These are phyloP conservation scores for Netelia melanura DNA, from an alignment of 2,888 invertebrate genomes.

Conservation along the genomic window DNA sequence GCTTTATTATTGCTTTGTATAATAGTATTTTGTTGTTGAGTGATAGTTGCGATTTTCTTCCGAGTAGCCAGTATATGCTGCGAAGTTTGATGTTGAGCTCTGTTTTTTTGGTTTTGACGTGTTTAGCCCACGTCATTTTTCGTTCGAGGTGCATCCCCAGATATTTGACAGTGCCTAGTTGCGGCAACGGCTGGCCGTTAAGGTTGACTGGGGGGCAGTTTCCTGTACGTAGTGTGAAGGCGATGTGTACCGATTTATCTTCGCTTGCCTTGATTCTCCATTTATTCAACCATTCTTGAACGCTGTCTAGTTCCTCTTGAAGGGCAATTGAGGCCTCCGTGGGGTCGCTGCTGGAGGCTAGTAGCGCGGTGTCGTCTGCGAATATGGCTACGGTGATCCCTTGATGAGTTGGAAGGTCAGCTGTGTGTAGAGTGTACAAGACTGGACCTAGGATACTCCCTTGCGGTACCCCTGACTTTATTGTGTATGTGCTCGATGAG, in stretches of 20 bases:
- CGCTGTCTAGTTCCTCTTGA: neutral
- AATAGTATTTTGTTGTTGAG: conserved; percentile 56
- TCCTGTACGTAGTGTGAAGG: conserved; percentile 66
- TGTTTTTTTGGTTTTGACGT: conserved; percentile 64
- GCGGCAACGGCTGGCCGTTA: conserved; percentile 63
- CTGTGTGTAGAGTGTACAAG: conserved; percentile 28
- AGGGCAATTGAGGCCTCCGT: neutral
- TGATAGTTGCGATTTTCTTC: conserved; percentile 55
- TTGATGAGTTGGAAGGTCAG: conserved; percentile 26
- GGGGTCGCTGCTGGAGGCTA: conserved; percentile 1
- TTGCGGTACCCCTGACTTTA: conserved; percentile 32
- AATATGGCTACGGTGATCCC: conserved; percentile 23
- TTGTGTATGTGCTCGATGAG: too few relatives aligned
- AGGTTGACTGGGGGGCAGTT: conserved; percentile 52
- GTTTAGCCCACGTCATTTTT: conserved; percentile 65
- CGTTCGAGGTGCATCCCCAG: conserved; percentile 71
- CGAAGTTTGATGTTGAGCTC: conserved; percentile 49
- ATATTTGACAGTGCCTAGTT: conserved; percentile 67
- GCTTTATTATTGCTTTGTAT: conserved; percentile 64
- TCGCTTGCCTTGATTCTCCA: conserved; percentile 37
- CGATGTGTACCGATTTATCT: conserved; percentile 21
- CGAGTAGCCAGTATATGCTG: conserved; percentile 59
- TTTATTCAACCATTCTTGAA: conserved; percentile 20
- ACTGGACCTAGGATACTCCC: conserved; percentile 47
- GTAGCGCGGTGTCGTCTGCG: conserved; percentile 49